A percentile compares a stretch with the other conserved stretches of the same genome.
These are phyloP conservation scores for Sphinx pinastri DNA, from an alignment of 2,888 invertebrate species.

Conservation along the genomic window DNA sequence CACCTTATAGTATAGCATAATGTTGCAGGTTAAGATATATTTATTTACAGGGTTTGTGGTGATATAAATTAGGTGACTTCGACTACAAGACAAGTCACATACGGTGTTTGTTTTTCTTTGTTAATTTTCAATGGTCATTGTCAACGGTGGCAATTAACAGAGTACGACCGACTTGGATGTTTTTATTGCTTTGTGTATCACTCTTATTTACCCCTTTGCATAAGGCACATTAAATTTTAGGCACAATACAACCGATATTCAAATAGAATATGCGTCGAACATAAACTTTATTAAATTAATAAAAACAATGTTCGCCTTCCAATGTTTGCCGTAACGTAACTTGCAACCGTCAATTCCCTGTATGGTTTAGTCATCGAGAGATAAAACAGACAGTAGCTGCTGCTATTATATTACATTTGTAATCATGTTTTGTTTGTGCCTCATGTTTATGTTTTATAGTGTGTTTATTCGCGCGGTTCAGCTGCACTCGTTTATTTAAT, in stretches of 20 bases:
- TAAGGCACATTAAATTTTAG: too few relatives aligned
- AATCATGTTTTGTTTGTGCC: background rate
- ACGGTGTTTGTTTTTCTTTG: background rate
- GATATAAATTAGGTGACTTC: too few relatives aligned
- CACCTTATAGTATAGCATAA: too few relatives aligned
- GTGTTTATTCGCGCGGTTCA: too few relatives aligned
- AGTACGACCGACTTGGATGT: background rate
- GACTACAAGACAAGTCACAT: background rate
- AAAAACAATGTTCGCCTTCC: background rate
- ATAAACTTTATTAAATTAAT: background rate
- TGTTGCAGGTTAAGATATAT: too few relatives aligned
- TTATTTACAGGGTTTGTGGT: background rate
- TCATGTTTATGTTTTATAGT: background rate
- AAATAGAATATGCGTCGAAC: background rate
- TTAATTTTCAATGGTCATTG: constrained; percentile 1
- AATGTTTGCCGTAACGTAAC: constrained; percentile 7
- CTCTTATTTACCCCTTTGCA: background rate
- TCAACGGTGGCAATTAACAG: background rate
- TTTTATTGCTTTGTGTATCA: background rate
- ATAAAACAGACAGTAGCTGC: constrained; percentile 6
- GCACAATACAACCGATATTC: background rate
- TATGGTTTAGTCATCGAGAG: constrained; percentile 23
- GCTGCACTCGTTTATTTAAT: too few relatives aligned
- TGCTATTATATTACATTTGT: constrained; percentile 1
- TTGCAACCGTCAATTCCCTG: constrained; percentile 13